phyloP scores from a whole-genome alignment of 2,888 invertebrate species.

The Dolichopus griseipennis region DNA sequence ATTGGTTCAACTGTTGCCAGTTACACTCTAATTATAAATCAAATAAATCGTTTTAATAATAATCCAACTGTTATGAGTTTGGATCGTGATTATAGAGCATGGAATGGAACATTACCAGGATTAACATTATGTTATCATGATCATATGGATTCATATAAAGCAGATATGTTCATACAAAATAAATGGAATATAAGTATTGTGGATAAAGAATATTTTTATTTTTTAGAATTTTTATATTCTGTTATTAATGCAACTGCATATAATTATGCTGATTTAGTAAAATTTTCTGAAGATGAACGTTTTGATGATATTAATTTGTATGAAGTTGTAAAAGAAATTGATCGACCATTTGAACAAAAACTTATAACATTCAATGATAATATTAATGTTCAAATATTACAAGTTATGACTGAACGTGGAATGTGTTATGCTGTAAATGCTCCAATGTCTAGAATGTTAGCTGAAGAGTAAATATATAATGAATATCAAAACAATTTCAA shows the following conservation, averaged over 20 bases:
- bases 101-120: slow-evolving; percentile 39
- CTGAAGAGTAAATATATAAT: slow-evolving; percentile 8
- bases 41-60: slow-evolving; percentile 30
- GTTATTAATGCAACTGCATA: slow-evolving; percentile 45
- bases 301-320: slow-evolving; percentile 43
- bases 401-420: slow-evolving; percentile 57
- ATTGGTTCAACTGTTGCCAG: slow-evolving; percentile 29
- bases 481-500: background rate
- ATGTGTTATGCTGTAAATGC: slow-evolving; percentile 58
- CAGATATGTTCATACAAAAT: slow-evolving; percentile 33
- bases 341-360: slow-evolving; percentile 33
- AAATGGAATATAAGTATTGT: slow-evolving; percentile 42
- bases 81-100: slow-evolving; percentile 39
- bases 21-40: slow-evolving; percentile 28
- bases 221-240: slow-evolving; percentile 43
- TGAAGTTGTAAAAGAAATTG: slow-evolving; percentile 32
- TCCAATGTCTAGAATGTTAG: slow-evolving; percentile 32
- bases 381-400: slow-evolving; percentile 29
- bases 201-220: slow-evolving; percentile 44
- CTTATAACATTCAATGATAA: slow-evolving; percentile 28
- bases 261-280: slow-evolving; percentile 39
- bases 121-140: slow-evolving; percentile 39
- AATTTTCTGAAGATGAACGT: slow-evolving; percentile 41
- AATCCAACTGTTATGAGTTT: slow-evolving; percentile 40
- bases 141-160: slow-evolving; percentile 34